Conservation (phyloP, 2,888 invertebrate species). For the Willowsia nigromaculata region DNA sequence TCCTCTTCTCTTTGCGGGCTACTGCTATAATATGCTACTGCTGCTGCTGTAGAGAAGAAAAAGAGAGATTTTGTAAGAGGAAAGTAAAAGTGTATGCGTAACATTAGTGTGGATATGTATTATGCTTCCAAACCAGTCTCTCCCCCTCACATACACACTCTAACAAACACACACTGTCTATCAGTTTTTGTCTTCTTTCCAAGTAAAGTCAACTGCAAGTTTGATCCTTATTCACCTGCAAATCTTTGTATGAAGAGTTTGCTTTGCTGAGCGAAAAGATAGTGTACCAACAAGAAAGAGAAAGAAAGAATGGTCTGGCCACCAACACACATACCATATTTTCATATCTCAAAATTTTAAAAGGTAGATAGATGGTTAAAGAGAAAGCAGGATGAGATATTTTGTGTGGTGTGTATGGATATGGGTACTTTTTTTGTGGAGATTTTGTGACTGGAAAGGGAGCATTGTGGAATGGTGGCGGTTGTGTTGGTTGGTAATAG, state of each 20-base stretch:
- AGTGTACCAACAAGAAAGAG: not conserved
- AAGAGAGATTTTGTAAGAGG: slow-evolving; percentile 10
- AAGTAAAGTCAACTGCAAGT: slow-evolving; percentile 64
- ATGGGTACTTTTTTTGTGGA: not conserved
- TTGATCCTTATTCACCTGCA: slow-evolving; percentile 73
- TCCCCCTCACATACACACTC: not conserved
- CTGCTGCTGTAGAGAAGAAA: too few species aligned
- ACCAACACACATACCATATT: not conserved
- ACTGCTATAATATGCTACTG: not conserved
- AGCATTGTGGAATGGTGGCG: not conserved
- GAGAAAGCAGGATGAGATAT: not conserved
- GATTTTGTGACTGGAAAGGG: not conserved
- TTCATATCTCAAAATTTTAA: not conserved
- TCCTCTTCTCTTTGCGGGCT: slow-evolving; percentile 31
- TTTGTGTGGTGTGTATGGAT: not conserved
- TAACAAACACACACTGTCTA: not conserved
- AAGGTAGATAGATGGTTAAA: not conserved
- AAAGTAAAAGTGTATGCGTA: slow-evolving; percentile 47
- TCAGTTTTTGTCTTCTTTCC: slow-evolving; percentile 33
- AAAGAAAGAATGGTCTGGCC: not conserved
- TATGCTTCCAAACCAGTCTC: not conserved
- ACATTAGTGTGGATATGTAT: slow-evolving; percentile 14
- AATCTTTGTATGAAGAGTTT: slow-evolving; percentile 41
- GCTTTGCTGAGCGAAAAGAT: slow-evolving; percentile 3
- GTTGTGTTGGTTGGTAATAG: not conserved